Evolutionary conservation across 2,797 vertebrate species (phyloP).

Genomic region (Apogon talboti): DNA sequence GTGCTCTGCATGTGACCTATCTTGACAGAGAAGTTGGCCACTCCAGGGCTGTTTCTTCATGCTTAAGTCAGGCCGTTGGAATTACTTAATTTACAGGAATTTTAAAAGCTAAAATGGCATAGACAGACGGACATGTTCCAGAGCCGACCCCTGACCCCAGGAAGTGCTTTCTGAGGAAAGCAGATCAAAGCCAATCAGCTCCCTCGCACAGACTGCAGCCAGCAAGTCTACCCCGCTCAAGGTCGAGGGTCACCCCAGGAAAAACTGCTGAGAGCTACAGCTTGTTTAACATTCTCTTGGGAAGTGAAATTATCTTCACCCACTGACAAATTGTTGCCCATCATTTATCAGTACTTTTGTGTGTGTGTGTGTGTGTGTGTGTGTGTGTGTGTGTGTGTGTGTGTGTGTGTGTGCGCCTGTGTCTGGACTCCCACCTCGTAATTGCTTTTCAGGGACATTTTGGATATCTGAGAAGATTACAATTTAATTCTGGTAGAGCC

Average conservation of each 20-base stretch:
- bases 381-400: too few relatives aligned
- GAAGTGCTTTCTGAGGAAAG: constrained; percentile 82
- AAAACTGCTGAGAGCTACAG: constrained; percentile 71
- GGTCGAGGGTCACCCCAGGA: constrained; percentile 78
- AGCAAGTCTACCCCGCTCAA: constrained; percentile 77
- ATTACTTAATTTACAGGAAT: constrained; percentile 84
- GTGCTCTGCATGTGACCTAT: constrained; percentile 62
- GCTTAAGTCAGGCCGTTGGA: constrained; percentile 71
- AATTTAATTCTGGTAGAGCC: constrained; percentile 33
- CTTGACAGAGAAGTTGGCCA: constrained; percentile 47
- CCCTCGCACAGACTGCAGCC: constrained; percentile 79
- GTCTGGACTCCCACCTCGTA: constrained; percentile 39
- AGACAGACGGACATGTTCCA: constrained; percentile 86
- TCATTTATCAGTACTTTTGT: constrained; percentile 50
- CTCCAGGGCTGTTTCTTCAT: constrained; percentile 46
- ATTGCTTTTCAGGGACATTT: constrained; percentile 43
- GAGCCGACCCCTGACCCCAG: constrained; percentile 83
- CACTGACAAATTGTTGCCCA: constrained; percentile 75
- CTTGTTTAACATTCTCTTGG: constrained; percentile 81
- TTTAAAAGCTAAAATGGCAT: constrained; percentile 85
- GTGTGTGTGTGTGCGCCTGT: constrained; percentile 18
- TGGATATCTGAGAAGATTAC: constrained; percentile 38
- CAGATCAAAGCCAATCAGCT: constrained; percentile 87
- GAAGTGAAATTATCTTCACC: constrained; percentile 78
- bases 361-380: constrained; percentile 9